Evolutionary conservation across 2,888 invertebrate genomes (phyloP), one percentile per base, ranked within the genome.

Genomic region (Linyphia triangularis): DNA sequence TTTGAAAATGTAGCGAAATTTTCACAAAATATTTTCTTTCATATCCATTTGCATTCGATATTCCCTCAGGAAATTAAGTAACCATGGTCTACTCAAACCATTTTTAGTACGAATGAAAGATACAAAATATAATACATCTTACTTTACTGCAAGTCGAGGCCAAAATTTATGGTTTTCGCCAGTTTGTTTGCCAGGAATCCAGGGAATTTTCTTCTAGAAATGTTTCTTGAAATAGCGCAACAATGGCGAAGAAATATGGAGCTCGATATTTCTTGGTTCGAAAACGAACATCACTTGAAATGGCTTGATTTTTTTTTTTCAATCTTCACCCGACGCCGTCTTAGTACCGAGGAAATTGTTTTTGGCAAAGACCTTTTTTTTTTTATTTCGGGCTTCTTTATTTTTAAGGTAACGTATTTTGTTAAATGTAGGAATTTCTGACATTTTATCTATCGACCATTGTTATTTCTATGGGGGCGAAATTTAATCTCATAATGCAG

Each of bases 401-500:
- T 67, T n/a, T 51, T 59, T 33, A 13, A 22, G 28, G 67, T 51
- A 19, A 28, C 79, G 43, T 73, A 61, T 73, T 24, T 73, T 33
- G 63, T 72, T 73, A 83, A 83, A 83, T 83, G 82, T 61, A 61
- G 67, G 22, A 61, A 43, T 63, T 63, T 73, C 65, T 67, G 72
- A 72, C 26, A 65, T 63, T 78, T 78, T 78, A 24, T 57, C 69
- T 24, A 77, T 63, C 40, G 63, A n/a, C 57, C 57, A 19, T 33
- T 67, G n/a, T 59, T 79, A 51, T 69, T 28, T 40, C 16, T 33
- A 0, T 28, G 7, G 65, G 70, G 30, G 30, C 57, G 43, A 73
- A 83, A 83, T 83, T 73, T 83, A 83, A 83, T 83, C 83, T 83
- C 61, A 65, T 83, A 83, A 83, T 83, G 83, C 72, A 70, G 51